A percentile compares a stretch with the other conserved stretches of the same genome.
Conservation (phyloP, 2,797 vertebrate genomes). For the Aselliscus stoliczkanus region DNA sequence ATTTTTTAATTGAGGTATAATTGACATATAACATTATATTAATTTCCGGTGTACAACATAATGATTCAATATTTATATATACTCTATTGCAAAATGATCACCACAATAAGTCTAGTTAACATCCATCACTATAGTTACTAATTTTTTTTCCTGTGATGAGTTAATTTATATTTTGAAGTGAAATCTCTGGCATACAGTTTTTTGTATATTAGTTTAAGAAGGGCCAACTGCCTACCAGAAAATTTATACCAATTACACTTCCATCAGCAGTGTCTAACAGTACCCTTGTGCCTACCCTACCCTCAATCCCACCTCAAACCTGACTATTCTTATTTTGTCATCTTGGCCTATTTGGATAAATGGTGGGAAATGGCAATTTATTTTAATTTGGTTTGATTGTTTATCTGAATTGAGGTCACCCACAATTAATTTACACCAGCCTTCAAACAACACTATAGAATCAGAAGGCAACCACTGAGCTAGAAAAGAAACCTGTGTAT, state of each 20-base stretch:
- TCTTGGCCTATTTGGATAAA: neutral
- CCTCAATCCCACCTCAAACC: neutral
- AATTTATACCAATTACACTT: neutral
- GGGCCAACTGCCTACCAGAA: neutral
- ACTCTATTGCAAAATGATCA: neutral
- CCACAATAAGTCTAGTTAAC: neutral
- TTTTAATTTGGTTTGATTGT: neutral
- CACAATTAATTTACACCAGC: neutral
- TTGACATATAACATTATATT: neutral
- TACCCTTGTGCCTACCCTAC: neutral
- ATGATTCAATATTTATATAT: neutral
- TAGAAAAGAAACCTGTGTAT: neutral
- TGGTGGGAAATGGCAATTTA: neutral
- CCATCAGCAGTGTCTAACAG: neutral
- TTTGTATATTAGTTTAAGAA: neutral
- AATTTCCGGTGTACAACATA: neutral
- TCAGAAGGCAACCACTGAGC: neutral
- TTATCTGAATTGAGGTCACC: neutral
- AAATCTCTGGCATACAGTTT: neutral
- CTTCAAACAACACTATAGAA: slow-evolving; percentile 18
- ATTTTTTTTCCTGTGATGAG: neutral
- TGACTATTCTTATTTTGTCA: neutral
- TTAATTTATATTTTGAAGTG: slow-evolving; percentile 19
- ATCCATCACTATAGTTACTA: neutral
- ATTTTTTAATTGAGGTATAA: neutral